These are phyloP conservation scores for Erynnis tages DNA, from an alignment of 2,888 invertebrate species.

Conservation along the genomic window DNA sequence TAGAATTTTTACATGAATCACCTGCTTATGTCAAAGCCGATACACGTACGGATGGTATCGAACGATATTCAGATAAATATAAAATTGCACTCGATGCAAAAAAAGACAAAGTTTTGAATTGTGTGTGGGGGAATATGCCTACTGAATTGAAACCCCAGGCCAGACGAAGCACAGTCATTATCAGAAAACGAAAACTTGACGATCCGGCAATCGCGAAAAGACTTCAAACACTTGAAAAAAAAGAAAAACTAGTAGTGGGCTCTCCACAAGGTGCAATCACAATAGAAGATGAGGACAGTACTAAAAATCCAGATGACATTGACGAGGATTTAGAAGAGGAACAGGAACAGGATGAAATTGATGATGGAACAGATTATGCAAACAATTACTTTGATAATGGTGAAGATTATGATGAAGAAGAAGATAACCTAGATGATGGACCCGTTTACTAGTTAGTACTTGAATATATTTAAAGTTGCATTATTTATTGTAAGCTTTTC, in stretches of 20 bases:
- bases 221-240: conserved; percentile 85
- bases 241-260: conserved; percentile 78
- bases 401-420: conserved; percentile 92
- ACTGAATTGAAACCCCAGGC: conserved; percentile 82
- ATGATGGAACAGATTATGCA: conserved; percentile 93
- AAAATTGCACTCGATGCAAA: conserved; percentile 75
- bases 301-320: conserved; percentile 72
- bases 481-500: too few relatives aligned
- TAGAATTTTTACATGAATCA: conserved; percentile 86
- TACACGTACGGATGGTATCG: conserved; percentile 70
- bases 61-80: conserved; percentile 82
- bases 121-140: conserved; percentile 84
- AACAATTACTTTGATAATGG: conserved; percentile 95
- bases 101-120: conserved; percentile 69
- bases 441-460: conserved; percentile 83
- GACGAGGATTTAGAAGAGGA: conserved; percentile 82
- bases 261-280: conserved; percentile 70
- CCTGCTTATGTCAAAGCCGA: conserved; percentile 81
- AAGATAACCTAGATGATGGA: conserved; percentile 92
- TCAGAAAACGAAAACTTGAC: conserved; percentile 64
- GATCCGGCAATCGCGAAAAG: conserved; percentile 66
- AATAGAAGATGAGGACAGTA: conserved; percentile 74
- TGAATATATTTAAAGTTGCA: neutral
- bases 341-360: conserved; percentile 90
- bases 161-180: conserved; percentile 50